phyloP scores from a whole-genome alignment of 2,888 invertebrate genomes.

The Sarcophaga caerulescens region DNA sequence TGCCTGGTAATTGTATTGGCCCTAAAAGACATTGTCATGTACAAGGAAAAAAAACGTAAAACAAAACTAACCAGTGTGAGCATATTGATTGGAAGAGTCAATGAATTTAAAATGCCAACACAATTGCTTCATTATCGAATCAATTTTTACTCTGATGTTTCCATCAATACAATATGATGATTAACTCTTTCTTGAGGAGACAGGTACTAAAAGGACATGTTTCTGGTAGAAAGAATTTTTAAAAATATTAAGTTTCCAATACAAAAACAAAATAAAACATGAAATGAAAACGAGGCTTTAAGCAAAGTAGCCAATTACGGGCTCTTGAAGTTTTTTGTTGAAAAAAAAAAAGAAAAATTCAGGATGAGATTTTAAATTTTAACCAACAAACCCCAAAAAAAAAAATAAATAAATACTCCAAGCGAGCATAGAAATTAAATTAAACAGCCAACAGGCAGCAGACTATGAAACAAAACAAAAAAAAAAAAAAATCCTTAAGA shows the following conservation, averaged over 20 bases:
- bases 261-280: no score
- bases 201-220: no score
- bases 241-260: no score
- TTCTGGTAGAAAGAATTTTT: no score
- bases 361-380: no score
- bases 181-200: neutral
- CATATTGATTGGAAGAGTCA: neutral
- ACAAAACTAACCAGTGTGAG: neutral
- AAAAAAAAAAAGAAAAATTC: no score
- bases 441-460: conserved; percentile 27
- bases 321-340: no score
- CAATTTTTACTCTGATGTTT: conserved; percentile 9
- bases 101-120: conserved; percentile 17
- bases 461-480: conserved; percentile 26
- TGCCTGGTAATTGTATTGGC: conserved; percentile 9
- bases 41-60: neutral
- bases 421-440: neutral
- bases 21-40: conserved; percentile 4
- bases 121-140: conserved; percentile 31
- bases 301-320: no score
- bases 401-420: neutral
- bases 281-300: no score
- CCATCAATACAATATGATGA: neutral
- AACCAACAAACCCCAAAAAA: no score
- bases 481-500: conserved; percentile 15